phyloP scores from a whole-genome alignment of 2,888 invertebrate species.

The Cosmia trapezina region DNA sequence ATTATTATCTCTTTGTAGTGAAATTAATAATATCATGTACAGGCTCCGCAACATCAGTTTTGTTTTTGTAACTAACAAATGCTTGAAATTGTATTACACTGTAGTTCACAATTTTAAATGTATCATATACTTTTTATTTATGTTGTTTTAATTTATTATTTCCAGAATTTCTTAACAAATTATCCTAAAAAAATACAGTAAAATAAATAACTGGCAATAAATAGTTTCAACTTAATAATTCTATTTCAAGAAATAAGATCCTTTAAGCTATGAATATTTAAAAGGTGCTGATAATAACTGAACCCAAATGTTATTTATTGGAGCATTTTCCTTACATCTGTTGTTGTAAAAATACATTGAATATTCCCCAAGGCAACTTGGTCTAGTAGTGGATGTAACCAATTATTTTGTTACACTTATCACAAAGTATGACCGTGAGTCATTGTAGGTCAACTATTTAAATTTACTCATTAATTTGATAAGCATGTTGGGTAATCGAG shows the following conservation, averaged over 20 bases:
- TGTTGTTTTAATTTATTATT: slow-evolving; percentile 2
- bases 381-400: slow-evolving; percentile 40
- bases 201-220: background rate
- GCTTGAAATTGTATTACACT: background rate
- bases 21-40: background rate
- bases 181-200: background rate
- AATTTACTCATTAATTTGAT: slow-evolving; percentile 64
- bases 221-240: background rate
- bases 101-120: background rate
- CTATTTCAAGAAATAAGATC: background rate
- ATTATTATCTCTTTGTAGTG: background rate
- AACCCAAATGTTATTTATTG: slow-evolving; percentile 6
- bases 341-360: background rate
- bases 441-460: slow-evolving; percentile 63
- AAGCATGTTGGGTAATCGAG: slow-evolving; percentile 56
- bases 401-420: slow-evolving; percentile 56
- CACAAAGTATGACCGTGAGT: slow-evolving; percentile 51
- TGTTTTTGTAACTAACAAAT: background rate
- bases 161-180: background rate
- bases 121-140: background rate
- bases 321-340: background rate
- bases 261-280: background rate
- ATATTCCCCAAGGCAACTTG: slow-evolving; percentile 37
- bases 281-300: background rate
- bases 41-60: background rate